Evolutionary conservation across 1,140 invertebrate species (phyloP).

Genomic region (Drosophila carrolli): DNA sequence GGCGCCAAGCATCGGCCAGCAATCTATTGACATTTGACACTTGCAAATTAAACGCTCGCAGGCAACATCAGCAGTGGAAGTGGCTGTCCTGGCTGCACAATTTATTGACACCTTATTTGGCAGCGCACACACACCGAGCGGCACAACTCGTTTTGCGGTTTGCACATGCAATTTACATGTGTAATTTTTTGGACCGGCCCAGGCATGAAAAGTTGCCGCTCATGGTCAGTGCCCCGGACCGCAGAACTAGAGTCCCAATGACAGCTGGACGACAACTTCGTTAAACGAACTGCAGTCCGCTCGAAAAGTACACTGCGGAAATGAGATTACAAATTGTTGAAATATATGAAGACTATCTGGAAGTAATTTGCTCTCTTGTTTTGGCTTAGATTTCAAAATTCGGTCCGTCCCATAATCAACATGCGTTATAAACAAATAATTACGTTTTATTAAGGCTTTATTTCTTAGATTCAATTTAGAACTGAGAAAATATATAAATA

Average conservation of each 20-base stretch:
- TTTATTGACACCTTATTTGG: slow-evolving; percentile 81
- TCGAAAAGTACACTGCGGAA: slow-evolving; percentile 15
- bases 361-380: no score
- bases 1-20: slow-evolving; percentile 30
- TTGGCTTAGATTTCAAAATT: no score
- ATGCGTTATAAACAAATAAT: no score
- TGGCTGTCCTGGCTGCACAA: slow-evolving; percentile 42
- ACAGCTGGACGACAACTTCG: slow-evolving; percentile 72
- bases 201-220: slow-evolving; percentile 49
- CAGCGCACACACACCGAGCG: slow-evolving; percentile 24
- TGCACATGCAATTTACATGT: slow-evolving; percentile 80
- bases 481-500: no score
- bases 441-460: no score
- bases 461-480: no score
- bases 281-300: slow-evolving; percentile 56
- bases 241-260: slow-evolving; percentile 42
- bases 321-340: background rate
- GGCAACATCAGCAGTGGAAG: slow-evolving; percentile 29
- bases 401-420: no score
- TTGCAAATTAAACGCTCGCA: slow-evolving; percentile 79
- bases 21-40: slow-evolving; percentile 79
- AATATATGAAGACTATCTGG: no score
- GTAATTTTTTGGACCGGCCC: slow-evolving; percentile 63
- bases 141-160: slow-evolving; percentile 74
- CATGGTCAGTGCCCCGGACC: slow-evolving; percentile 39